phyloP scores from a whole-genome alignment of 2,113 vertebrate genomes.

The Recurvirostra avosetta region DNA sequence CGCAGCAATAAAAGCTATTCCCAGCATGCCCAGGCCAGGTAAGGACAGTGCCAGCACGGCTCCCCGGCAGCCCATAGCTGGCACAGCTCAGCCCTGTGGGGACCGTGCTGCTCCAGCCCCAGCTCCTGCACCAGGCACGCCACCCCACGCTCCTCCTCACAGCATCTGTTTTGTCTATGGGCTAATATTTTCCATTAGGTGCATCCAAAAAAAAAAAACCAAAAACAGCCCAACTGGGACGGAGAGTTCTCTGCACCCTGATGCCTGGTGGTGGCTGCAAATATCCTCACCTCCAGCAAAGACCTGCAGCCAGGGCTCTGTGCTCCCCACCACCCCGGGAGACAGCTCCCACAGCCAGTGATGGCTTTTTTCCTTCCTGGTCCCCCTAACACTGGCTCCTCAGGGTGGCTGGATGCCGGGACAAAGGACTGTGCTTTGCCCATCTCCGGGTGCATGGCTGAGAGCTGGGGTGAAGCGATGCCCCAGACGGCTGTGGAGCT shows the following conservation, averaged over 20 bases:
- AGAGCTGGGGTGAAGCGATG: neutral
- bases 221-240: neutral
- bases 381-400: neutral
- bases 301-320: neutral
- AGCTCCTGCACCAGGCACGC: neutral
- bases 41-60: neutral
- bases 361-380: neutral
- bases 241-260: neutral
- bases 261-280: fast-evolving
- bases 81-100: neutral
- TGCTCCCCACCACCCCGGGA: fast-evolving
- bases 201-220: neutral
- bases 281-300: neutral
- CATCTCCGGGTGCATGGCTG: fast-evolving
- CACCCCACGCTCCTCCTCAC: neutral
- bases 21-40: neutral
- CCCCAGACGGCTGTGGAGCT: fast-evolving
- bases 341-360: neutral
- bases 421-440: neutral
- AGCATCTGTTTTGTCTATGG: neutral
- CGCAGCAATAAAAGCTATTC: neutral
- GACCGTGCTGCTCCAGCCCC: neutral
- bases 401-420: neutral
- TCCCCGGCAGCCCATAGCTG: neutral
- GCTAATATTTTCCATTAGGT: conserved; percentile 43